Percentiles rank a stretch among this genome's conserved stretches.
phyloP scores from a whole-genome alignment of 2,797 vertebrate genomes.

The Rhyacichthys aspro region DNA sequence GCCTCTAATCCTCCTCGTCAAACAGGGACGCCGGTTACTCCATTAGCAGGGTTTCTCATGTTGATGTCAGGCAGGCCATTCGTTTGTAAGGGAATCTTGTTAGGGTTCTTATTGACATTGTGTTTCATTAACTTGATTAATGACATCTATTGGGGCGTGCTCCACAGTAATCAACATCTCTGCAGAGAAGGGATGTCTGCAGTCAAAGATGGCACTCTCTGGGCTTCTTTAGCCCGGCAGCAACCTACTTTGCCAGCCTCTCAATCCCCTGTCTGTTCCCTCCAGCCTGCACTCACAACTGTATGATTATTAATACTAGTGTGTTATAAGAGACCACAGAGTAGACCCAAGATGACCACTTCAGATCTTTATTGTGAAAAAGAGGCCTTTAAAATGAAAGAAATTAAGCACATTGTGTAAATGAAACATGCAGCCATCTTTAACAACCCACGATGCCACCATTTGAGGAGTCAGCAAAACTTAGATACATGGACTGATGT shows the following conservation, averaged over 20 bases:
- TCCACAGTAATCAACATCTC: constrained; percentile 74
- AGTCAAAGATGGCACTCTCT: constrained; percentile 43
- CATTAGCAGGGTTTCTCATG: constrained; percentile 69
- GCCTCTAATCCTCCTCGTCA: constrained; percentile 64
- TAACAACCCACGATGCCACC: not conserved
- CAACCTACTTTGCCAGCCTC: constrained; percentile 24
- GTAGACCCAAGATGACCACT: constrained; percentile 36
- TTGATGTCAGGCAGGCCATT: constrained; percentile 68
- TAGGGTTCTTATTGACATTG: constrained; percentile 75
- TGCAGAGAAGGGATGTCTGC: constrained; percentile 54
- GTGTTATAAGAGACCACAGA: constrained; percentile 12
- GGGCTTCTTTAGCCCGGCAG: constrained; percentile 33
- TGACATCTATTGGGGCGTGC: constrained; percentile 68
- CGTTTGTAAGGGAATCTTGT: constrained; percentile 68
- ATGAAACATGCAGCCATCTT: not conserved
- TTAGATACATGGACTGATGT: too few relatives aligned
- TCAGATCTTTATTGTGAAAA: constrained; percentile 30
- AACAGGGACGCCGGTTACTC: constrained; percentile 57
- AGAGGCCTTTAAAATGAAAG: constrained; percentile 36
- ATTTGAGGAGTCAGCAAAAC: too few relatives aligned
- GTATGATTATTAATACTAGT: constrained; percentile 37
- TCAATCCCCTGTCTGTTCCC: constrained; percentile 27
- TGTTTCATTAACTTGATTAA: constrained; percentile 82
- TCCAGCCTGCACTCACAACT: constrained; percentile 16
- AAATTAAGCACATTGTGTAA: constrained; percentile 33